Base-by-base conservation (phyloP, 2,888 invertebrate species). In the Drosophila greeni region DNA sequence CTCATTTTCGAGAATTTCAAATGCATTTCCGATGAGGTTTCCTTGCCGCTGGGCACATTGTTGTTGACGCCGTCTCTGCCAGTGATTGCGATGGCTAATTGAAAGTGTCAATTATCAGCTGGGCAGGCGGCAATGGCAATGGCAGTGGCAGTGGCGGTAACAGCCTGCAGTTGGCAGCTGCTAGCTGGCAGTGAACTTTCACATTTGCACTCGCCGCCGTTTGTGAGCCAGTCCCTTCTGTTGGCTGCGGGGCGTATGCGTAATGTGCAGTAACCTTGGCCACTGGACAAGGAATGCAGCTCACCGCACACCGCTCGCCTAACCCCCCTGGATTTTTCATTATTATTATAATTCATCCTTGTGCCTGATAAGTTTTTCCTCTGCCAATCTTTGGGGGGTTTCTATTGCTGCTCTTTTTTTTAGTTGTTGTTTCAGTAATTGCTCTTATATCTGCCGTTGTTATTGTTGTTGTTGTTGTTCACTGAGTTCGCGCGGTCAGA, bases 331-430 rank as follows among this genome's bases (percentile, higher is more conserved):
- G 52, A 42, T 36, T 73, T 60, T 66, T 64, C 53, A 64, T 69
- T 70, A 61, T 64, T 69, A 52, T 70, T 67, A 66, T 61, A 61
- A 75, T 70, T 71, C 65, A 76, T 75, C 69, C 82, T 75, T 83
- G 79, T 69, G 70, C 73, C 64, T 75, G 59, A 70, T 80, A 33
- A 48, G 48, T 66, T 61, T 53, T 34, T 23, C 20, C 42, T 36
- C 16, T 24, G 29, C 24, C 31, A 39, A 26, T 48, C 72, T 56
- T 56, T 53, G 56, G 62, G 52, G 52, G 39, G n/a, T 39, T 54
- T 54, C 54, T 24, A 33, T 39, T 24, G 59, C 59, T 31, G 59
- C 29, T 53, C n/a, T 66, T 61, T 20, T 47, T 60, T 60, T 20
- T 20, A 3, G n/a, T 24, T 9, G 16, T 48, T 62, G 45, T 18